Base-by-base conservation (phyloP, 2,113 vertebrate genomes). In the Sinocyclocheilus rhinocerous region DNA sequence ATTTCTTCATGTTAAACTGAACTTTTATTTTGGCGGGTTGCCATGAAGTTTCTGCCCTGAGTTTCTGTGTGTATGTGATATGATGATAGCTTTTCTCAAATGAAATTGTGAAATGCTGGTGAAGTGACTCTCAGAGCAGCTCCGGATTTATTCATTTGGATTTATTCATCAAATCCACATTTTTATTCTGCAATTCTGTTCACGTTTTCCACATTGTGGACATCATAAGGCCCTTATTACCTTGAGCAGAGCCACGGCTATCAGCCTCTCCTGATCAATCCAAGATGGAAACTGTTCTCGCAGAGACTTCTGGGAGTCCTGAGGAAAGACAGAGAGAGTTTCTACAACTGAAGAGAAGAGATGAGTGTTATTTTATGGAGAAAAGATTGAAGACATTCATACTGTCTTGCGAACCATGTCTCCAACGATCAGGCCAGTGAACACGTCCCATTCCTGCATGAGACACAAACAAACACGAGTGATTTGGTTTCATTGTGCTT, bases 391-490 rank as follows among this genome's bases (percentile, higher is more conserved):
- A 24, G 18, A 81, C 36, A 48, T 70, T 91, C 94, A 93, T 94
- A 98, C 98, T 77, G 95, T 93, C 96, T 97, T 98, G 89, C 95
- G 95, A 90, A 98, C 77, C 90, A 96, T 95, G 89, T 98, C 97
- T 91, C 96, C 97, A 59, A 97, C 93, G 33, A 98, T 93, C 42
- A 97, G 95, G 76, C 97, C 98, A 82, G 95, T 98, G 91, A 99
- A 98, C 0, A 96, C 95, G 33, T 98, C 97, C 98, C 98, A 99
- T 88, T 99, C 98, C 98, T 99, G 88, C 4, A 90, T 55, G 52
- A 87, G 3, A 81, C 15, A 36, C 67, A 81, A 6, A 59, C 18
- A 85, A 59, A 39, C 29, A n/a, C 1, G 10, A 39, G 45, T 22
- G 20, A 52, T 55, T 65, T 4, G 0, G 4, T 20, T 67, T 48